Evolutionary conservation across 1,140 invertebrate genomes (phyloP), one percentile per base, ranked within the genome.

Genomic region (Megathymus violae): DNA sequence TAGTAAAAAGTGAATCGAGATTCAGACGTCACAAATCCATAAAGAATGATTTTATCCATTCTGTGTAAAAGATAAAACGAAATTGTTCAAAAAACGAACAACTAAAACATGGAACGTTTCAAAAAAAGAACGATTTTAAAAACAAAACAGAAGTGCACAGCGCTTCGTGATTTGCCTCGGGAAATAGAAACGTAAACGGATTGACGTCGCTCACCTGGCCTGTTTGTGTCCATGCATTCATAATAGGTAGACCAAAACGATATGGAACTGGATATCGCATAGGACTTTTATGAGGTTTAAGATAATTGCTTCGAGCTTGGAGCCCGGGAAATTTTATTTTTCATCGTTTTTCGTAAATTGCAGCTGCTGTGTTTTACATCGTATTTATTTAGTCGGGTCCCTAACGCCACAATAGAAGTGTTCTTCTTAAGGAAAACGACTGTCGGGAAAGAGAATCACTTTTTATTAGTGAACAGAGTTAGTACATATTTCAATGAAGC

Each of bases 151-250:
- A 10, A 7, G 19, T 19, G n/a, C 16, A 17, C 16, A 17, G 4
- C 41, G 41, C 41, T 44, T 17, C 19, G 44, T 46, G 19, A 46
- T 46, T 46, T 25, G 19, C 16, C 44, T 10, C 44, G 44, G 44
- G 44, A 46, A 46, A 46, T 46, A 9, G 19, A 46, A 46, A 46
- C 17, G 44, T 46, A 46, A 46, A 46, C 11, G 44, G 44, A 46
- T 46, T 46, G n/a, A 46, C 44, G 19, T n/a, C 44, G 17, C 19
- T 46, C 19, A 46, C 44, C 17, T 46, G 44, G 25, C 44, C n/a
- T 25, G 44, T 14, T 31, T 41, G 13, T 5, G 38, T 16, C 38
- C 38, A 16, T 13, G 1, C 14, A 9, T 41, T 9, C 27, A 41
- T 14, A 14, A 16, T 41, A 2, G 13, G 27, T 5, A 31, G 7